Evolutionary conservation across 2,888 invertebrate species (phyloP).

Genomic region (Trypoxylon attenuatum): DNA sequence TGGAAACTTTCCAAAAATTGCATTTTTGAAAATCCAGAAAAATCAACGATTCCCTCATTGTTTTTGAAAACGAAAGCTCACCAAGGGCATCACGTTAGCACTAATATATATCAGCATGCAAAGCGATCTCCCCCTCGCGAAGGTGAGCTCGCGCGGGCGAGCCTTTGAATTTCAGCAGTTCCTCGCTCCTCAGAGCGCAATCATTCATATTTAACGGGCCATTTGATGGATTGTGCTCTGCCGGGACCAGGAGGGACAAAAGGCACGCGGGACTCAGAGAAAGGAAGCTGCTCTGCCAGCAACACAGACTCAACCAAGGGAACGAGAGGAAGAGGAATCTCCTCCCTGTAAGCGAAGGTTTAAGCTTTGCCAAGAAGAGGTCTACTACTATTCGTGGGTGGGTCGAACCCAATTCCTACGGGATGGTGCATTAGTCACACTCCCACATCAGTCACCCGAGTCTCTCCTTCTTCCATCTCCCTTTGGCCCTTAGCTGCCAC

Average conservation of each 20-base stretch:
- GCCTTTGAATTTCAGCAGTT: background rate
- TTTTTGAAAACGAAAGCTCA: too few species aligned
- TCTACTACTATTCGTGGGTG: slow-evolving; percentile 17
- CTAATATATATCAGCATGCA: too few species aligned
- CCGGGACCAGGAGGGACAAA: slow-evolving; percentile 4
- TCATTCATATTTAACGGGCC: slow-evolving; percentile 59
- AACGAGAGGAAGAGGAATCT: background rate
- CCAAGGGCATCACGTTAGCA: too few species aligned
- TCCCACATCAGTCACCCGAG: slow-evolving; percentile 61
- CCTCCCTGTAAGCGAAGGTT: slow-evolving; percentile 19
- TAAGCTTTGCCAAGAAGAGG: slow-evolving; percentile 15
- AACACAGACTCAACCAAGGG: slow-evolving; percentile 13
- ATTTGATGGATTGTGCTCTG: slow-evolving; percentile 57
- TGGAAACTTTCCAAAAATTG: too few species aligned
- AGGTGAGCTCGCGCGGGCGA: background rate
- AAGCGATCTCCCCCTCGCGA: too few species aligned
- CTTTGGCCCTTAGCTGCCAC: slow-evolving; percentile 5
- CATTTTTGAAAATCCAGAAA: too few species aligned
- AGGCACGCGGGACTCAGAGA: background rate
- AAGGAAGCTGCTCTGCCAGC: background rate
- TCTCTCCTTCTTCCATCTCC: slow-evolving; percentile 11
- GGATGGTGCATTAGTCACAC: slow-evolving; percentile 66
- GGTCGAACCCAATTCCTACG: slow-evolving; percentile 46
- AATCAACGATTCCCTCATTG: too few species aligned
- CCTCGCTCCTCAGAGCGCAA: slow-evolving; percentile 31